These are phyloP conservation scores for Dolichomitus sp. DNA, from an alignment of 2,888 invertebrate species.

Conservation along the genomic window DNA sequence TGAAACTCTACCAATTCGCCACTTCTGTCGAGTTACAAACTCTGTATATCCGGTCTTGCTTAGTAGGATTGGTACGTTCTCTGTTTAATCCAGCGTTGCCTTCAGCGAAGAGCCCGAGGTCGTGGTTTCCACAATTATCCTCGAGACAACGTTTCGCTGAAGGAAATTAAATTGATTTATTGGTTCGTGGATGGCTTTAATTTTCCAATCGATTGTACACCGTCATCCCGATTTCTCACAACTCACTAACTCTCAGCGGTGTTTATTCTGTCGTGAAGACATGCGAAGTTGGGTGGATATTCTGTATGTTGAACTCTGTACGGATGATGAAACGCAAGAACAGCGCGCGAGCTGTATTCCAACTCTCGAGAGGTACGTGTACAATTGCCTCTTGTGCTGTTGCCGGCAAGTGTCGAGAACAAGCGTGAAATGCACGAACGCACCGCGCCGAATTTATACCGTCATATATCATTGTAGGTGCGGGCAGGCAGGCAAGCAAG, in stretches of 20 bases:
- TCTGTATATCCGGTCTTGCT: constrained; percentile 37
- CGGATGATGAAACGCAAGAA: constrained; percentile 54
- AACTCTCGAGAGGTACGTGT: constrained; percentile 52
- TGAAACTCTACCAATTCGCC: constrained; percentile 12
- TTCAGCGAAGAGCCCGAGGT: neutral
- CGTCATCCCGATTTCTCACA: neutral
- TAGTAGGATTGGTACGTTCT: neutral
- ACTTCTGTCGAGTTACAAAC: constrained; percentile 50
- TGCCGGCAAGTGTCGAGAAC: constrained; percentile 59
- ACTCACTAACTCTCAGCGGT: constrained; percentile 4
- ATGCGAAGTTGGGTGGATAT: constrained; percentile 17
- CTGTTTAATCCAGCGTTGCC: constrained; percentile 5
- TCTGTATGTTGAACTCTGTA: constrained; percentile 27
- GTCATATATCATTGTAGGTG: constrained; percentile 66
- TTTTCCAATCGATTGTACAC: constrained; percentile 3
- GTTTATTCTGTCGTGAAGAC: constrained; percentile 5
- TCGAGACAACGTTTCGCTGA: neutral
- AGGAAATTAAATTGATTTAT: constrained; percentile 32
- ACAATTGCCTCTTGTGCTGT: constrained; percentile 60
- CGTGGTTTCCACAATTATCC: neutral
- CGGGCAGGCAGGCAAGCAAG: constrained; percentile 50
- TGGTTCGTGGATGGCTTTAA: constrained; percentile 11
- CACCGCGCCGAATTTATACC: constrained; percentile 65
- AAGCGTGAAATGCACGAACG: constrained; percentile 67
- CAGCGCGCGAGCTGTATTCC: constrained; percentile 37